A percentile compares a stretch with the other conserved stretches of the same genome.
phyloP scores from a whole-genome alignment of 2,888 invertebrate genomes.

The Lapara coniferarum region DNA sequence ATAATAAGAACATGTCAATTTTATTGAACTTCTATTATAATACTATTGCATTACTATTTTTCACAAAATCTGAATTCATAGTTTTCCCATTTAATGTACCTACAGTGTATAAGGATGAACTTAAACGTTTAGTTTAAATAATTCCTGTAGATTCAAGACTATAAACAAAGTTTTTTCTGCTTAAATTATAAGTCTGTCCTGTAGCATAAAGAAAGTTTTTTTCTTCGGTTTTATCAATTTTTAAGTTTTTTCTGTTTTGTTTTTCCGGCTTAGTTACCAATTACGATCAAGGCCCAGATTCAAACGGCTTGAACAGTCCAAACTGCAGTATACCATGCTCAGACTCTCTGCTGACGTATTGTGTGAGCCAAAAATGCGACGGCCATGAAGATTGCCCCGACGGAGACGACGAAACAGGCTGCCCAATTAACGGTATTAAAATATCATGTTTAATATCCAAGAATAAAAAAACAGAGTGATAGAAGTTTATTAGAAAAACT shows the following conservation, averaged over 20 bases:
- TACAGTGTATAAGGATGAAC: no score
- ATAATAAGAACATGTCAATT: no score
- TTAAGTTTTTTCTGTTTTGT: conserved; percentile 25
- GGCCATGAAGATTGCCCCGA: conserved; percentile 42
- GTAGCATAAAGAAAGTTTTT: neutral
- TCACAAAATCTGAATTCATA: no score
- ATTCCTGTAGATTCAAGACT: no score
- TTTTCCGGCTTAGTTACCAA: conserved; percentile 24
- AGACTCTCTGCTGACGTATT: conserved; percentile 38
- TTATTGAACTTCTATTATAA: no score
- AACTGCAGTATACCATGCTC: conserved; percentile 36
- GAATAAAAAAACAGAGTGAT: neutral
- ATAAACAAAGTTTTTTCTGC: conserved; percentile 6
- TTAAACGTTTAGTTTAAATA: no score
- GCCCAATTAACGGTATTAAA: neutral
- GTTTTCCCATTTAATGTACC: no score
- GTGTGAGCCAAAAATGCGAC: conserved; percentile 43
- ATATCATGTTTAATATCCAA: neutral
- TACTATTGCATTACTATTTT: no score
- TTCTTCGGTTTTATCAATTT: conserved; percentile 24
- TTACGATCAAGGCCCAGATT: conserved; percentile 11
- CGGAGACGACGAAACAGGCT: conserved; percentile 46
- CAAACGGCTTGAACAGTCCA: neutral
- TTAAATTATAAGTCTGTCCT: no score
- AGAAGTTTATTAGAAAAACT: no score